Conservation (phyloP, 2,113 vertebrate species). For the Microcebus lehilahytsara region DNA sequence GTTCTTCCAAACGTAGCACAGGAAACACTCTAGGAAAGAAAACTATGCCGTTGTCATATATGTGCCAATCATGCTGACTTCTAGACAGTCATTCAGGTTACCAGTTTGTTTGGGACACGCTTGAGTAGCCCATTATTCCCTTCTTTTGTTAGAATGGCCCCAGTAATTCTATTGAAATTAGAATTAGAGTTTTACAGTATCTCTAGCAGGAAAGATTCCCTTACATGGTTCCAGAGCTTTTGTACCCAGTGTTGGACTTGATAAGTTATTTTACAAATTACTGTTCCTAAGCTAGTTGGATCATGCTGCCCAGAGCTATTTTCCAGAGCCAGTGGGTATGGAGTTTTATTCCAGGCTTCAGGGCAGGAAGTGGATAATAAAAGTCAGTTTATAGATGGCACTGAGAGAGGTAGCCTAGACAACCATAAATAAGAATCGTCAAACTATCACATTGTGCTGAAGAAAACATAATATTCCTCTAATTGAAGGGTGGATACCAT, state of each 20-base stretch:
- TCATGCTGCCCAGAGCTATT: constrained; percentile 43
- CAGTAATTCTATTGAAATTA: not conserved
- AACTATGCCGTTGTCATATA: no score
- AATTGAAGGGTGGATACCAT: not conserved
- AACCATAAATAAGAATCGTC: constrained; percentile 31
- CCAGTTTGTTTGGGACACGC: not conserved
- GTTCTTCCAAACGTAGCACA: not conserved
- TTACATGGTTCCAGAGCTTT: constrained; percentile 18
- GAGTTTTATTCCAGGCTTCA: constrained; percentile 56
- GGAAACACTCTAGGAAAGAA: not conserved
- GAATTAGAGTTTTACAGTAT: not conserved
- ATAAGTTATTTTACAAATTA: constrained; percentile 46
- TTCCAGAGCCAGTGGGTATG: constrained; percentile 31
- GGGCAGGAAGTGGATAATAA: constrained; percentile 57
- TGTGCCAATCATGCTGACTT: not conserved
- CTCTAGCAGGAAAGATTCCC: constrained; percentile 14
- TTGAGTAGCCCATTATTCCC: not conserved
- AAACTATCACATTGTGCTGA: not conserved
- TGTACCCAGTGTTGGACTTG: not conserved
- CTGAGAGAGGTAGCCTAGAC: constrained; percentile 9
- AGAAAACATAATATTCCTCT: constrained; percentile 7
- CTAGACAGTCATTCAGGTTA: not conserved
- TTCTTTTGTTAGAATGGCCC: not conserved
- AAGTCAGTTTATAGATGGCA: constrained; percentile 39
- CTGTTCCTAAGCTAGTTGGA: constrained; percentile 57